phyloP scores from a whole-genome alignment of 2,888 invertebrate species.

The Lithodes maja region DNA sequence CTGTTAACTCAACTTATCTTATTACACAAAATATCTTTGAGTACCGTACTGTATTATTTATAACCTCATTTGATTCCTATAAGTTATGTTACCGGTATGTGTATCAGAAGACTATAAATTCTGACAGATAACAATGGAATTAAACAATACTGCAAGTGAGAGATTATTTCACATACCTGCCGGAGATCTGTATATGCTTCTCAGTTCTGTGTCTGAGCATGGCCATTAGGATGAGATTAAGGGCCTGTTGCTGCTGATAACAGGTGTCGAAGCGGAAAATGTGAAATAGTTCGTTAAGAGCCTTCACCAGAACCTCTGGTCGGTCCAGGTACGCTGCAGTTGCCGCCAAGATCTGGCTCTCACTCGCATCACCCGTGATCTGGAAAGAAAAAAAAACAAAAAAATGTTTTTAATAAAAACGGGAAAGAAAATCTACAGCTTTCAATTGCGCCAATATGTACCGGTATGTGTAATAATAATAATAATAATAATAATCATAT shows the following conservation, averaged over 20 bases:
- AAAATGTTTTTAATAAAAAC: background rate
- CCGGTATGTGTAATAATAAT: too few species aligned
- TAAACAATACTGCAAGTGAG: too few species aligned
- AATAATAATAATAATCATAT: too few species aligned
- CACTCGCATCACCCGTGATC: conserved; percentile 94
- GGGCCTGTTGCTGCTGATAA: conserved; percentile 83
- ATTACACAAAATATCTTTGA: too few species aligned
- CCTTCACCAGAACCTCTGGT: conserved; percentile 86
- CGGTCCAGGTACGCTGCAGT: conserved; percentile 86
- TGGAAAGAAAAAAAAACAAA: conserved; percentile 74
- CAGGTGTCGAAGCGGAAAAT: conserved; percentile 89
- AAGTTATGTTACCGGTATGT: too few species aligned
- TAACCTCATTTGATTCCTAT: too few species aligned
- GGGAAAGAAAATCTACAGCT: too few species aligned
- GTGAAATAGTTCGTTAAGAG: conserved; percentile 93
- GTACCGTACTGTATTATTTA: too few species aligned
- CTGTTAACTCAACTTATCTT: too few species aligned
- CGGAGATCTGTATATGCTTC: conserved; percentile 81
- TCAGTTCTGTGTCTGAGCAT: conserved; percentile 92
- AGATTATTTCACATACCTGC: conserved; percentile 78
- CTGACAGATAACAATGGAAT: too few species aligned
- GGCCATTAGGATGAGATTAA: conserved; percentile 88
- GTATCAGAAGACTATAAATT: too few species aligned
- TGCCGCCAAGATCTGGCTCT: conserved; percentile 91
- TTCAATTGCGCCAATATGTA: too few species aligned